A percentile compares a stretch with the other conserved stretches of the same genome.
Conservation (phyloP, 2,797 vertebrate species). For the Danio aesculapii region DNA sequence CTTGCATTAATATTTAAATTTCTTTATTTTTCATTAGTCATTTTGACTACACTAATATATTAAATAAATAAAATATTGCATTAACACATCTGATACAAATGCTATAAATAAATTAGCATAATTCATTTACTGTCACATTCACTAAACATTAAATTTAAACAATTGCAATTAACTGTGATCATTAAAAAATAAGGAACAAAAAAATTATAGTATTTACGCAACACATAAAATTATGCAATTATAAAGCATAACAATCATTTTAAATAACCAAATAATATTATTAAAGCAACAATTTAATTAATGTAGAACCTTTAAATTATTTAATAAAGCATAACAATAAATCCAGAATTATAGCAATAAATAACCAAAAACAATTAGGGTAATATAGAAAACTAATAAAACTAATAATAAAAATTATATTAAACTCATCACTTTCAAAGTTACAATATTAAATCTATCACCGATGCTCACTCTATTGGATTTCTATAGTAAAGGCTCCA, state of each 20-base stretch:
- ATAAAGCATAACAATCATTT: background rate
- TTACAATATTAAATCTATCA: background rate
- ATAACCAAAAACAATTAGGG: too few relatives aligned
- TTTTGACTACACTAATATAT: background rate
- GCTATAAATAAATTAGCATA: too few relatives aligned
- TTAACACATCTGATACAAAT: too few relatives aligned
- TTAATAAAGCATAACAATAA: too few relatives aligned
- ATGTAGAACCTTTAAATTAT: background rate
- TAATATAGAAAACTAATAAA: background rate
- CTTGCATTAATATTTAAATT: background rate
- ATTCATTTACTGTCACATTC: too few relatives aligned
- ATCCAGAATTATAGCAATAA: too few relatives aligned
- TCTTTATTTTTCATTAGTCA: background rate
- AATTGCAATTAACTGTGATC: too few relatives aligned
- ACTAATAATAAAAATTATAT: background rate
- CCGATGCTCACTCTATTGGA: background rate
- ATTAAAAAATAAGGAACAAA: too few relatives aligned
- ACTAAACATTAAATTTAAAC: too few relatives aligned
- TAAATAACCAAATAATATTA: background rate
- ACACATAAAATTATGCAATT: background rate
- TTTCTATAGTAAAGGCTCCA: background rate
- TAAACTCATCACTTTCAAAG: background rate
- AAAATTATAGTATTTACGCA: background rate
- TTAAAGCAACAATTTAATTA: background rate
- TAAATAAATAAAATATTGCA: background rate